Evolutionary conservation across 2,888 invertebrate species (phyloP).

Genomic region (Pristionchus fissidentatus): DNA sequence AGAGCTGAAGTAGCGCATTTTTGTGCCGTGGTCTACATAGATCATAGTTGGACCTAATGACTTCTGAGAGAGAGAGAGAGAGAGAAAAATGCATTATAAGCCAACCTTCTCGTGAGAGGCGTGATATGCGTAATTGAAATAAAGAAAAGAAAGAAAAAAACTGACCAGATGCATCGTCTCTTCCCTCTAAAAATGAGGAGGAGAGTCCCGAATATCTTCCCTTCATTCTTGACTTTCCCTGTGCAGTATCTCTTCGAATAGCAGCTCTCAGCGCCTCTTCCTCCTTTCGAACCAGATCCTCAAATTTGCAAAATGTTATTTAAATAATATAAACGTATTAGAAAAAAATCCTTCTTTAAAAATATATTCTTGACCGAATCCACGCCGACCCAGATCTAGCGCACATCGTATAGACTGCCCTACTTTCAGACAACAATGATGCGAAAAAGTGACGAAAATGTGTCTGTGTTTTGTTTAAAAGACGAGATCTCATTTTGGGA

Average conservation of each 20-base stretch:
- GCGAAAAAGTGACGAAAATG: too few relatives aligned
- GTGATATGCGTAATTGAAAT: not conserved
- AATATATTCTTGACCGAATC: too few relatives aligned
- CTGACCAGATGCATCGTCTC: conserved; percentile 55
- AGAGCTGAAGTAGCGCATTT: too few relatives aligned
- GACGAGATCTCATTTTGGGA: too few relatives aligned
- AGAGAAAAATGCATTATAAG: too few relatives aligned
- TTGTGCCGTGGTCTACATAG: too few relatives aligned
- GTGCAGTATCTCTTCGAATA: conserved; percentile 83
- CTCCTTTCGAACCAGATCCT: conserved; percentile 84
- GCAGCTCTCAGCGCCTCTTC: conserved; percentile 94
- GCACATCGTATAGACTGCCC: not conserved
- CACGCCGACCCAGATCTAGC: too few relatives aligned
- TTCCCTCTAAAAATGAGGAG: conserved; percentile 61
- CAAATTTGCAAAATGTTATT: not conserved
- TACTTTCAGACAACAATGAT: too few relatives aligned
- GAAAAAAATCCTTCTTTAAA: not conserved
- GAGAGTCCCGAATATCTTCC: conserved; percentile 78
- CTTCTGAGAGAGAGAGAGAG: too few relatives aligned
- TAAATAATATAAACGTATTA: not conserved
- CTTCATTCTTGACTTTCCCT: conserved; percentile 80
- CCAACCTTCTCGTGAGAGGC: not conserved
- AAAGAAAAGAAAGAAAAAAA: not conserved
- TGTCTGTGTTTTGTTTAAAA: too few relatives aligned
- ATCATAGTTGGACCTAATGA: too few relatives aligned